Evolutionary conservation across 2,888 invertebrate genomes (phyloP), one percentile per base, ranked within the genome.

Genomic region (Agrotis puta): DNA sequence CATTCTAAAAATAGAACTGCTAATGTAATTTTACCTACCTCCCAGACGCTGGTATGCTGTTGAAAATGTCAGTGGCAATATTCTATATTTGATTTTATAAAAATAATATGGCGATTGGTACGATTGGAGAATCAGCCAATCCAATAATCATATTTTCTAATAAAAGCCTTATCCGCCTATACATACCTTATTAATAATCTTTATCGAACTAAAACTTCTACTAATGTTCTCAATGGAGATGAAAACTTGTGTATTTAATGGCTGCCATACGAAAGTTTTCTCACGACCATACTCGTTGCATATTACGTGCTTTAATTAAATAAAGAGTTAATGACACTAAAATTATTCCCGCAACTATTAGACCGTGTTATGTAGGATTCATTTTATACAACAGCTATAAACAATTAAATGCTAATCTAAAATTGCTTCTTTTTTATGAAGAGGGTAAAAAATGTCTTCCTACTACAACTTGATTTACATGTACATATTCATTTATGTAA

Each of bases 261-360:
- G 64, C 64, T 79, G 54, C 43, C 73, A 75, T 78, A 81, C 57
- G 85, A 88, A 88, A 88, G 85, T 82, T 83, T 87, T 88, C 88
- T 77, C 88, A 89, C 84, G 84, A 72, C 74, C 69, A 68, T 62
- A 74, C 70, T 67, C 54, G 45, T 70, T 56, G 69, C 71, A 69
- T 68, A 73, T 43, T 24, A 54, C 56, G 56, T 53, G 57, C 61
- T 73, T 69, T 81, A 84, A 81, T 88, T 87, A 82, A 85, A 84
- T 83, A 77, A 79, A 83, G 75, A 83, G 70, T 78, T 83, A 79
- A 85, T 79, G 77, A 84, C 77, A 70, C 77, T 70, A 61, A 64
- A 61, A 63, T 67, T 67, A 69, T 77, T 74, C 69, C 70, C 74
- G 68, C 74, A 66, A 39, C 66, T 81, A 81, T 82, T 78, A 84